Evolutionary conservation across 2,797 vertebrate genomes (phyloP), one percentile per base, ranked within the genome.

Genomic region (Chloroceryle amazona): DNA sequence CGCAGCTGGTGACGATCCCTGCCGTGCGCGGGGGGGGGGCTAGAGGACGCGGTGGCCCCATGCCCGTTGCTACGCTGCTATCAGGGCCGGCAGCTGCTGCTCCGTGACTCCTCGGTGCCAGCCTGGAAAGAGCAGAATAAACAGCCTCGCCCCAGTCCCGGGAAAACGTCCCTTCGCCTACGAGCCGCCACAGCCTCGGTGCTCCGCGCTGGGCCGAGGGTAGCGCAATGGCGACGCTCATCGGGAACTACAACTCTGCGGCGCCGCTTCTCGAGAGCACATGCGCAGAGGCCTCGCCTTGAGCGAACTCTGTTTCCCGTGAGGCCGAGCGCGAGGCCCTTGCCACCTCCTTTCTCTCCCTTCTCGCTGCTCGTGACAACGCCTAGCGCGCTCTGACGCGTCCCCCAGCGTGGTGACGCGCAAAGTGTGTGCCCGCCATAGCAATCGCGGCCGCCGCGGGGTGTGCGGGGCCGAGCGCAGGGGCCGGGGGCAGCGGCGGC

Each of bases 381-480:
- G 31, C 39, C 66, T 33, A 47, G 35, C 79, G 79, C 71, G 20
- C 63, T 8, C 60, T 89, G 94, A 96, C 90, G 91, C 84, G n/a
- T 8, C 65, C 29, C 31, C 58, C 37, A 47, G 63, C 58, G 84
- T 75, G 89, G 93, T 98, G 98, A 98, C 98, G 98, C 94, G 85
- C 63, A 98, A 98, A 98, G 95, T 96, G 97, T 97, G 98, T 94
- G 98, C 96, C 97, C 98, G 95, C 94, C 96, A 95, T 60, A 92
- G 82, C 89, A 66, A 94, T 95, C 95, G 94, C 95, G 91, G 96
- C 88, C 95, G 98, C 98, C 98, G 97, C 97, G 94, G 97, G 97
- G 96, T 96, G 97, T 86, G 97, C 93, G 95, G 97, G 92, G 97
- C 90, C 94, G 96, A 86, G 96, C 81, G 96, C 95, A 95, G 89